Evolutionary conservation across 2,113 vertebrate genomes (phyloP).

Genomic region (Phasianus colchicus): DNA sequence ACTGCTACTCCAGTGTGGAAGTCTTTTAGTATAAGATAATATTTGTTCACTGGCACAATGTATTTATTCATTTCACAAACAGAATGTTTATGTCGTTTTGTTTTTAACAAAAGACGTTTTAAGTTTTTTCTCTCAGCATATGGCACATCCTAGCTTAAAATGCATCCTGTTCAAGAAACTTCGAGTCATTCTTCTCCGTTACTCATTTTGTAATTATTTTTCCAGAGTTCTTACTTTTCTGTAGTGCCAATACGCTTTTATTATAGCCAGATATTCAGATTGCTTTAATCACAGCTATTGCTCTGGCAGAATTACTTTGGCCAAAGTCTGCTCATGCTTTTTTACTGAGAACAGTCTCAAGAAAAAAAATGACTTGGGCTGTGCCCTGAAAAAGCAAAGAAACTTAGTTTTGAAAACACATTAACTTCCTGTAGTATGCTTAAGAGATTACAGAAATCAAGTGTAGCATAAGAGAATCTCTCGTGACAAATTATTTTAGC

Average conservation of each 20-base stretch:
- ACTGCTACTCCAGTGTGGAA: neutral
- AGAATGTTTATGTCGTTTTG: too few species aligned
- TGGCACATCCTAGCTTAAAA: neutral
- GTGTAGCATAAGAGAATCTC: neutral
- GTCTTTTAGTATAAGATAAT: neutral
- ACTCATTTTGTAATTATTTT: neutral
- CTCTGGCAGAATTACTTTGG: neutral
- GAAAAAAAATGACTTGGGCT: neutral
- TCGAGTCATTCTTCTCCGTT: neutral
- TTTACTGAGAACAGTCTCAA: neutral
- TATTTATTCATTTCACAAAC: neutral
- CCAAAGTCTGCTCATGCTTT: neutral
- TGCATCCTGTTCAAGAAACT: neutral
- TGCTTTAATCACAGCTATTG: neutral
- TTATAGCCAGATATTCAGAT: neutral
- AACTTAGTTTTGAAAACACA: neutral
- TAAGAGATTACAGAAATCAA: neutral
- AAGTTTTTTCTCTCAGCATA: neutral
- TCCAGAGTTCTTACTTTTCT: neutral
- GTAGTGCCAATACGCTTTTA: neutral
- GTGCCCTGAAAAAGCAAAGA: neutral
- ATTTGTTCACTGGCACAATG: neutral
- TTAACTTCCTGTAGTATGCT: neutral
- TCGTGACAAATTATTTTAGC: slow-evolving; percentile 18
- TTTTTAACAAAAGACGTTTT: neutral